Conservation (phyloP, 2,797 vertebrate genomes). For the Garrulus glandarius region DNA sequence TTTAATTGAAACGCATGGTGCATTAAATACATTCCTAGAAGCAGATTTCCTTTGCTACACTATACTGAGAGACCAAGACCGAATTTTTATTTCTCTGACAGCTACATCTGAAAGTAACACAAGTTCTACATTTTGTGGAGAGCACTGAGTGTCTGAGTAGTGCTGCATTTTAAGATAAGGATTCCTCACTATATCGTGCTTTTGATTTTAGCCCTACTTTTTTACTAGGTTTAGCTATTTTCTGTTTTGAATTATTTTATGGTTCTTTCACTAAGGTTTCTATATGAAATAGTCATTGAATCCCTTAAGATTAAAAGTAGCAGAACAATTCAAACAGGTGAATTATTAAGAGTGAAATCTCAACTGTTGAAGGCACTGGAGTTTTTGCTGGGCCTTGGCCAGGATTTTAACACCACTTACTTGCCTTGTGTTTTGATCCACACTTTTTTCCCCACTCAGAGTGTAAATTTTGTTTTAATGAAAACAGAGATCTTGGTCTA, state of each 20-base stretch:
- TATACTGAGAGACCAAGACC: not conserved
- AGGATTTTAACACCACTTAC: not conserved
- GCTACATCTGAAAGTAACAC: not conserved
- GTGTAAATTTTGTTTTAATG: not conserved
- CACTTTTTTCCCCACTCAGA: not conserved
- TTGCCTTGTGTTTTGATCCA: not conserved
- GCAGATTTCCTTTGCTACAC: not conserved
- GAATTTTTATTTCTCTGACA: not conserved
- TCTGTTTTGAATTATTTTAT: not conserved
- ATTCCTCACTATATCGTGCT: not conserved
- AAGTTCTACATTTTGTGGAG: not conserved
- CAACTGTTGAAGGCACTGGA: accelerated
- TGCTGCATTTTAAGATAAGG: not conserved
- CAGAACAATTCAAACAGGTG: not conserved
- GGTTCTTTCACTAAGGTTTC: not conserved
- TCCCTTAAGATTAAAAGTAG: not conserved
- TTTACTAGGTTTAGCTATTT: not conserved
- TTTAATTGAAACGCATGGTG: not conserved
- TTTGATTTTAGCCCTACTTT: not conserved
- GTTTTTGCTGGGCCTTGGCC: not conserved
- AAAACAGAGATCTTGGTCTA: not conserved
- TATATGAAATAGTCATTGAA: not conserved
- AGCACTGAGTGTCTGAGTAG: not conserved
- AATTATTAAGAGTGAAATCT: not conserved
- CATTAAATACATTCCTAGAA: not conserved